Percentiles rank a stretch among this genome's conserved stretches.
Evolutionary conservation across 2,888 invertebrate genomes (phyloP).

Genomic region (Eulithis prunata): DNA sequence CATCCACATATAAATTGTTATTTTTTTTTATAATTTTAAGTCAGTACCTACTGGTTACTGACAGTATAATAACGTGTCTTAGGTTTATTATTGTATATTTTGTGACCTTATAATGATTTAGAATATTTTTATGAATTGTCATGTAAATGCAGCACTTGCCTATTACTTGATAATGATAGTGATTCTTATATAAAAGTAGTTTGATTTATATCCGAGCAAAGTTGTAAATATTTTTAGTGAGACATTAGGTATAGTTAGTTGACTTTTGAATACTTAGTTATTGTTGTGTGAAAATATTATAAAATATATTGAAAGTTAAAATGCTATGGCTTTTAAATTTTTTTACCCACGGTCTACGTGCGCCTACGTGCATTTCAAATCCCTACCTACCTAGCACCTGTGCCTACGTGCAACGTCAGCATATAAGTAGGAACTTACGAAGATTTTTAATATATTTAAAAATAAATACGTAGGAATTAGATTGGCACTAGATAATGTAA

Average conservation of each 20-base stretch:
- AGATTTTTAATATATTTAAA: too few relatives aligned
- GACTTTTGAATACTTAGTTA: slow-evolving; percentile 69
- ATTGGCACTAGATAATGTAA: too few relatives aligned
- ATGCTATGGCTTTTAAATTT: slow-evolving; percentile 55
- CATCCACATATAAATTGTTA: too few relatives aligned
- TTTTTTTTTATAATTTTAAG: too few relatives aligned
- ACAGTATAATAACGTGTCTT: background rate
- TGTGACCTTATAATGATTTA: slow-evolving; percentile 45
- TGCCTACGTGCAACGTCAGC: too few relatives aligned
- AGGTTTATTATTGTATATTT: slow-evolving; percentile 60
- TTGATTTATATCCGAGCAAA: slow-evolving; percentile 37
- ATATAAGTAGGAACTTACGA: too few relatives aligned
- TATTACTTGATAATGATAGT: slow-evolving; percentile 20
- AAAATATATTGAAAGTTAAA: slow-evolving; percentile 81
- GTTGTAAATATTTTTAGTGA: slow-evolving; percentile 74
- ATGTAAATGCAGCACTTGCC: slow-evolving; percentile 29
- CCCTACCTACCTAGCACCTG: too few relatives aligned
- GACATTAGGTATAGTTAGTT: slow-evolving; percentile 62
- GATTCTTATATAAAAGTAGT: slow-evolving; percentile 19
- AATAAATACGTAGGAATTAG: too few relatives aligned
- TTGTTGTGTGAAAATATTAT: slow-evolving; percentile 80
- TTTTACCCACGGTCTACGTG: background rate
- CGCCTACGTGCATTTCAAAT: too few relatives aligned
- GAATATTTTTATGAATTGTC: slow-evolving; percentile 40
- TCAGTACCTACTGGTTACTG: too few relatives aligned